Conservation (phyloP, 1,140 invertebrate species). For the Nixonia krombeini region DNA sequence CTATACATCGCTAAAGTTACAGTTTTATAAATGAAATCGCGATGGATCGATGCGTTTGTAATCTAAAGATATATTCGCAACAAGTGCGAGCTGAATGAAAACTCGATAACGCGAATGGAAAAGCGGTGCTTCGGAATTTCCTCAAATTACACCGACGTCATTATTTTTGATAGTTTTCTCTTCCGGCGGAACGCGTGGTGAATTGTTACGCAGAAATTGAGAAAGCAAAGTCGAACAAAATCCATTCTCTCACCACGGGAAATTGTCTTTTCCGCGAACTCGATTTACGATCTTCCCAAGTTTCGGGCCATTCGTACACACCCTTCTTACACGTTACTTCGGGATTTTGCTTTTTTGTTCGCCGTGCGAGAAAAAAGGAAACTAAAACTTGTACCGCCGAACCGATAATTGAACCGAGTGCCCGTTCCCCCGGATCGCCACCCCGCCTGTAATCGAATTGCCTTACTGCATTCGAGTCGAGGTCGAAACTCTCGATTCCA, state of each 20-base stretch:
- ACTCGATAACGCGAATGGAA: too few species aligned
- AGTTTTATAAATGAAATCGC: too few species aligned
- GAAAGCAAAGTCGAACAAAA: slow-evolving; percentile 42
- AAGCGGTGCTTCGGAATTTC: too few species aligned
- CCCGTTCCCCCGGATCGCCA: slow-evolving; percentile 28
- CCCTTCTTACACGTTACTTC: slow-evolving; percentile 47
- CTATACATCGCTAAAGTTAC: too few species aligned
- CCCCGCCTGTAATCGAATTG: slow-evolving; percentile 61
- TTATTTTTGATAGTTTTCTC: too few species aligned
- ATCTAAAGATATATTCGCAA: too few species aligned
- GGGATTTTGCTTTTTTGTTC: slow-evolving; percentile 43
- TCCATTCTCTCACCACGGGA: slow-evolving; percentile 44
- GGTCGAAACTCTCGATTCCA: slow-evolving; percentile 56
- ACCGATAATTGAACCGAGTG: slow-evolving; percentile 62
- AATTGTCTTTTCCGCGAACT: slow-evolving; percentile 49
- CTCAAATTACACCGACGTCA: too few species aligned
- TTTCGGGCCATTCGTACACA: slow-evolving; percentile 43
- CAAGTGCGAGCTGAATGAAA: too few species aligned
- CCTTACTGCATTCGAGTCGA: slow-evolving; percentile 53
- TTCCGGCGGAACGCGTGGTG: slow-evolving; percentile 21
- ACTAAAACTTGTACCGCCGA: slow-evolving; percentile 45
- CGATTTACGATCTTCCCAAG: slow-evolving; percentile 49
- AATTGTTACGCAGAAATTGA: slow-evolving; percentile 42
- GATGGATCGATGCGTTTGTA: too few species aligned
- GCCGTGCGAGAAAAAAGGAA: slow-evolving; percentile 36